These are phyloP conservation scores for Sicus ferrugineus DNA, from an alignment of 2,888 invertebrate genomes.

Conservation along the genomic window DNA sequence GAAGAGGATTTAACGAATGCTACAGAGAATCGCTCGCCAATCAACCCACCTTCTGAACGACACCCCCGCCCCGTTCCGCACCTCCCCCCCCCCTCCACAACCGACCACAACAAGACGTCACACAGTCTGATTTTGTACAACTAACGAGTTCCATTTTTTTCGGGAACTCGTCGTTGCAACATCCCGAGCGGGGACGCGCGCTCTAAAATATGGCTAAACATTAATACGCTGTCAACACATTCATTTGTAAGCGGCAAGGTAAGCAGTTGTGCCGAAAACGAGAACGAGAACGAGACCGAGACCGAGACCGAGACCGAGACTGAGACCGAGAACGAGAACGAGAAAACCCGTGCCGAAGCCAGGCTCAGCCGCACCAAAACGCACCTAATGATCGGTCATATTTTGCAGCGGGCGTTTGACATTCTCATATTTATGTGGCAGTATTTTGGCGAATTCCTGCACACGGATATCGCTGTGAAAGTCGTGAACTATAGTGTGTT, in stretches of 20 bases:
- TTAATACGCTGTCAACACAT: conserved; percentile 63
- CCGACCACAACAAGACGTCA: conserved; percentile 25
- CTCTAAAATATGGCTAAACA: conserved; percentile 54
- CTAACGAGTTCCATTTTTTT: conserved; percentile 18
- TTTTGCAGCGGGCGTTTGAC: conserved; percentile 58
- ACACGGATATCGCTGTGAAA: background rate
- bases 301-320: no score
- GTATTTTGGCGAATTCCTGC: background rate
- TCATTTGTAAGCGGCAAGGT: conserved; percentile 48
- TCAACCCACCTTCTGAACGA: background rate
- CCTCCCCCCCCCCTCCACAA: background rate
- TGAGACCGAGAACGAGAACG: no score
- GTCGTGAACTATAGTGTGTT: background rate
- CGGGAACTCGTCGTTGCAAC: background rate
- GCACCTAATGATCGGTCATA: conserved; percentile 59
- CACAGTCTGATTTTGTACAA: conserved; percentile 24
- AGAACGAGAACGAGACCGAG: conserved; percentile 13
- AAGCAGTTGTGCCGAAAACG: background rate
- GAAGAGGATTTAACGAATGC: conserved; percentile 1
- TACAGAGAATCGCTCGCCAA: background rate
- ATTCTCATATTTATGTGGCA: conserved; percentile 54
- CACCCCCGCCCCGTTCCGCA: background rate
- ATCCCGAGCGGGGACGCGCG: conserved; percentile 1
- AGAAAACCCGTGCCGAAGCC: background rate
- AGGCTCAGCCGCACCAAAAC: background rate